Percentiles rank a stretch among this genome's conserved stretches.
These are phyloP conservation scores for Suricata suricatta DNA, from an alignment of 2,113 vertebrate species.

Conservation along the genomic window DNA sequence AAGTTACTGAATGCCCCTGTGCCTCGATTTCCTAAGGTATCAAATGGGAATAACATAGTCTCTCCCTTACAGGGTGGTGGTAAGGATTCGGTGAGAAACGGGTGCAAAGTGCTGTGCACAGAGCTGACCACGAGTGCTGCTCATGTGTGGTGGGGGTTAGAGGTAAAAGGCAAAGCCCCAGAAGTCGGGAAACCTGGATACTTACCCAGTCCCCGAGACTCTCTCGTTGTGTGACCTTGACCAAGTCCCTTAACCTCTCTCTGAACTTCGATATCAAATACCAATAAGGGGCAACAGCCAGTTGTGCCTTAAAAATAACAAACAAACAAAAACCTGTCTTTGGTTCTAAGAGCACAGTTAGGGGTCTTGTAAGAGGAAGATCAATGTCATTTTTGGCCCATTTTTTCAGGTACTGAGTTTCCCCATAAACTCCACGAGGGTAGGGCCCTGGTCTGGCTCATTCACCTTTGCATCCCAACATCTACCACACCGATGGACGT, in stretches of 20 bases:
- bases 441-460: background rate
- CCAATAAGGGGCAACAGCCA: background rate
- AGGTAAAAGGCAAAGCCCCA: background rate
- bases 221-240: background rate
- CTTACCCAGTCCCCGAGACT: background rate
- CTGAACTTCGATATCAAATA: background rate
- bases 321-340: background rate
- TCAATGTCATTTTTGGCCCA: background rate
- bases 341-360: background rate
- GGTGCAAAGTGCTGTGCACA: background rate
- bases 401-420: background rate
- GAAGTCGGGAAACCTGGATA: background rate
- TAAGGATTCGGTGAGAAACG: background rate
- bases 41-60: background rate
- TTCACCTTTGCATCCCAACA: accelerated
- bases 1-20: background rate
- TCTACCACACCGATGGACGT: accelerated
- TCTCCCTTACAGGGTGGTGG: background rate
- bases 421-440: background rate
- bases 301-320: background rate
- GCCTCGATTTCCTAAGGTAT: background rate
- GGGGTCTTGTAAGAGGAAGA: background rate
- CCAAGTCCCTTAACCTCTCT: background rate
- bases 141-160: accelerated
- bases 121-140: background rate